A percentile compares a stretch with the other conserved stretches of the same genome.
phyloP scores from a whole-genome alignment of 2,797 vertebrate genomes.

The Chelidonichthys spinosus region DNA sequence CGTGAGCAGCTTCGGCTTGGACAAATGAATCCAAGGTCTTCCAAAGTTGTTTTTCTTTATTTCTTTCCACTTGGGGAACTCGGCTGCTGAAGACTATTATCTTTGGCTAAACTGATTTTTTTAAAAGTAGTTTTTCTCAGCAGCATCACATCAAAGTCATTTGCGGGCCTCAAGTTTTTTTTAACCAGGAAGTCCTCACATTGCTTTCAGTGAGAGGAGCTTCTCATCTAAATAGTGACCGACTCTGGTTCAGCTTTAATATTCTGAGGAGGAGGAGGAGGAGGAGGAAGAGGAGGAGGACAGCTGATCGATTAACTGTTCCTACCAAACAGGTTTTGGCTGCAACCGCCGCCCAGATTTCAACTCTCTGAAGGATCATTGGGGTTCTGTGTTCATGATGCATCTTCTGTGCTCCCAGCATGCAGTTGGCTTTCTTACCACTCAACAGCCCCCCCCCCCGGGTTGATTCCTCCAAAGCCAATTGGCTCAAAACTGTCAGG shows the following conservation, averaged over 20 bases:
- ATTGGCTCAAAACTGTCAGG: constrained; percentile 56
- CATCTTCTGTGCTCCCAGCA: constrained; percentile 50
- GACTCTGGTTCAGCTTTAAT: not conserved
- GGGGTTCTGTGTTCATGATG: constrained; percentile 53
- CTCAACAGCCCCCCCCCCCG: constrained; percentile 56
- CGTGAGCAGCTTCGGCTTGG: not conserved
- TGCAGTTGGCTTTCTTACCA: constrained; percentile 57
- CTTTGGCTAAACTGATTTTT: not conserved
- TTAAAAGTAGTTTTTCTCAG: not conserved
- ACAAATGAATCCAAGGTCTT: not conserved
- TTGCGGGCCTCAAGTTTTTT: not conserved
- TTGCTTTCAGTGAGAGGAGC: not conserved
- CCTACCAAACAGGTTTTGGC: constrained; percentile 33
- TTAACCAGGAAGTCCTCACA: not conserved
- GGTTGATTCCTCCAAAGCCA: constrained; percentile 63
- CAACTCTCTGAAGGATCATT: constrained; percentile 35
- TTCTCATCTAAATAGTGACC: not conserved
- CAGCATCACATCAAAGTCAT: not conserved
- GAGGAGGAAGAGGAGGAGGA: not conserved
- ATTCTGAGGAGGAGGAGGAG: not conserved
- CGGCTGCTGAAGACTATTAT: not conserved
- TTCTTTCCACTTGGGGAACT: not conserved
- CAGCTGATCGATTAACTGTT: constrained; percentile 56
- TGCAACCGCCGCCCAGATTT: constrained; percentile 40
- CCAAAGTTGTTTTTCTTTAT: not conserved